A percentile compares a stretch with the other conserved stretches of the same genome.
These are phyloP conservation scores for Saccopteryx leptura DNA, from an alignment of 2,113 vertebrate species.

Conservation along the genomic window DNA sequence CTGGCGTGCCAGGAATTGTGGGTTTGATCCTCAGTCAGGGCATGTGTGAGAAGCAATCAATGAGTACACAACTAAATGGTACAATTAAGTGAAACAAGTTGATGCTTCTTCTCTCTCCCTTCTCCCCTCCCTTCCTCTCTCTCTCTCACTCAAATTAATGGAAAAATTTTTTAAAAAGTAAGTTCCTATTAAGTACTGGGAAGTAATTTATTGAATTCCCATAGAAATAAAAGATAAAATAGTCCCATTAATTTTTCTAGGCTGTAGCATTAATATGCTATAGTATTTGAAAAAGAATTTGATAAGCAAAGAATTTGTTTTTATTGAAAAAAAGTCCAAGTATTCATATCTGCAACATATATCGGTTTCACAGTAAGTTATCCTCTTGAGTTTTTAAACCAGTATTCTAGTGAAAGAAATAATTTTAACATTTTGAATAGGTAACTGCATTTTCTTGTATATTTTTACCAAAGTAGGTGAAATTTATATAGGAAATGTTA, in stretches of 20 bases:
- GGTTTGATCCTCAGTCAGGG: too few relatives aligned
- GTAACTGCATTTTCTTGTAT: not conserved
- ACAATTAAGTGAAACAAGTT: too few relatives aligned
- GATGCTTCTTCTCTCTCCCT: too few relatives aligned
- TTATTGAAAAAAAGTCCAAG: constrained; percentile 9
- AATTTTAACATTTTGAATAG: constrained; percentile 55
- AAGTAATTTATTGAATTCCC: constrained; percentile 53
- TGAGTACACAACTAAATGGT: too few relatives aligned
- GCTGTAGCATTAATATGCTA: constrained; percentile 8
- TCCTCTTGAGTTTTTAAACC: constrained; percentile 16
- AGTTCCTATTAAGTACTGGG: constrained; percentile 49
- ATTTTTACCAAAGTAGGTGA: not conserved
- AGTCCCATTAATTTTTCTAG: not conserved
- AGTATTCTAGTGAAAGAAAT: constrained; percentile 45
- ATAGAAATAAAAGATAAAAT: constrained; percentile 73
- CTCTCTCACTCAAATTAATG: too few relatives aligned
- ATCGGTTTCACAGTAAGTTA: constrained; percentile 43
- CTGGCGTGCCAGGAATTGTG: too few relatives aligned
- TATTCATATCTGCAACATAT: not conserved
- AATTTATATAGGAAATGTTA: constrained; percentile 43
- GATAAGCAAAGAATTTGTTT: not conserved
- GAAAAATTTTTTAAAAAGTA: not conserved
- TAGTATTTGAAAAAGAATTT: not conserved
- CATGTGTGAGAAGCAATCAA: too few relatives aligned
- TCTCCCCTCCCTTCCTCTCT: too few relatives aligned